These are phyloP conservation scores for Sarcophaga peregrina DNA, from an alignment of 1,140 invertebrate species.

Conservation along the genomic window DNA sequence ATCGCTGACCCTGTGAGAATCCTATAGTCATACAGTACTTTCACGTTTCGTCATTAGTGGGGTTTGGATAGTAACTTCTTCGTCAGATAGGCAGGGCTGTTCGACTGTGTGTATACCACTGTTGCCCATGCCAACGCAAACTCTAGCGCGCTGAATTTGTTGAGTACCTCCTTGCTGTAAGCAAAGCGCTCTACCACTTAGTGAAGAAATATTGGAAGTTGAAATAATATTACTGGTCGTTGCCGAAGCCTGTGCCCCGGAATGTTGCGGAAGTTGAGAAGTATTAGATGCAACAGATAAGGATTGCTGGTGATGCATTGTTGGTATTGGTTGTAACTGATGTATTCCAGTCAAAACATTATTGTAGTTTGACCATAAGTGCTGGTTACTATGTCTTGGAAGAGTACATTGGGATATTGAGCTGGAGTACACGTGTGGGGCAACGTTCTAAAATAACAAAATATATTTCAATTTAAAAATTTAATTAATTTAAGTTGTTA, in stretches of 20 bases:
- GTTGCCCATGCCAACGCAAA: slow-evolving; percentile 52
- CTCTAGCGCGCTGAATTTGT: slow-evolving; percentile 53
- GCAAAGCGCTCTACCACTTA: not conserved
- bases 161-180: slow-evolving; percentile 47
- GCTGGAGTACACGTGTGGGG: slow-evolving; percentile 61
- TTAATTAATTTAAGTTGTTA: too few relatives aligned
- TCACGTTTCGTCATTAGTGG: slow-evolving; percentile 71
- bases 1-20: slow-evolving; percentile 58
- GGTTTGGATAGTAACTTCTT: slow-evolving; percentile 69
- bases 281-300: not conserved
- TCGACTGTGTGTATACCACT: slow-evolving; percentile 46
- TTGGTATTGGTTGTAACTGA: not conserved
- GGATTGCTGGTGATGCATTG: not conserved
- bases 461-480: too few relatives aligned
- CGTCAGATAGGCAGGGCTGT: slow-evolving; percentile 61
- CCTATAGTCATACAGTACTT: slow-evolving; percentile 70
- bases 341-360: not conserved
- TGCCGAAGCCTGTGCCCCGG: not conserved
- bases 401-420: slow-evolving; percentile 66
- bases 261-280: not conserved
- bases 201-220: not conserved
- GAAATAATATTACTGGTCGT: not conserved
- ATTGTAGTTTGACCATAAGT: slow-evolving; percentile 66
- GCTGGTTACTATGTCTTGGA: slow-evolving; percentile 67
- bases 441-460: slow-evolving; percentile 57